Conservation (phyloP, 2,888 invertebrate genomes). For the Kryphioiulus occultus region DNA sequence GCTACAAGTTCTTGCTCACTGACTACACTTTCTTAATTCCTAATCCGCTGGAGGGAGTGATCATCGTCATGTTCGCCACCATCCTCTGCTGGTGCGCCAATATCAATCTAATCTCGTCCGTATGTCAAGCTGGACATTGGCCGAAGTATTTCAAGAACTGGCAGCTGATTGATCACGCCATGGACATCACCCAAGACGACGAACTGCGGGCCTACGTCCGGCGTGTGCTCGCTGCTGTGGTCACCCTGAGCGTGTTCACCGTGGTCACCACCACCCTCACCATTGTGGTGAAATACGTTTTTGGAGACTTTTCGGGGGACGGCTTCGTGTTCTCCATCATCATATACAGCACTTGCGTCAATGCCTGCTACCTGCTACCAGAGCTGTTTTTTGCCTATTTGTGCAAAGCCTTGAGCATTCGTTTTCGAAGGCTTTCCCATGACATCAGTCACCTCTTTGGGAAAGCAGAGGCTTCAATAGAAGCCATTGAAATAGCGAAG, state of each 20-base stretch:
- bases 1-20: neutral
- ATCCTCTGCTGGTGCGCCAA: neutral
- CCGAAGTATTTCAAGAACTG: conserved; percentile 18
- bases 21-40: neutral
- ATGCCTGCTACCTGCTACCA: neutral
- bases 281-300: neutral
- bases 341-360: neutral
- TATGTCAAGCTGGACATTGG: neutral
- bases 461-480: neutral
- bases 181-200: neutral
- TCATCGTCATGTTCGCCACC: conserved; percentile 1
- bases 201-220: neutral
- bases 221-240: neutral
- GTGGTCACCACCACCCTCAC: neutral
- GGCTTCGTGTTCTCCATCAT: neutral
- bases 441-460: neutral
- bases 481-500: neutral
- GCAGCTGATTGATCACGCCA: neutral
- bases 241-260: neutral
- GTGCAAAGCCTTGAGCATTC: neutral
- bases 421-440: neutral
- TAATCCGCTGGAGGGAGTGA: neutral
- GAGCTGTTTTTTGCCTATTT: neutral
- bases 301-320: neutral
- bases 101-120: neutral